Base-by-base conservation (phyloP, 2,113 vertebrate species). In the Actenoides hombroni region DNA sequence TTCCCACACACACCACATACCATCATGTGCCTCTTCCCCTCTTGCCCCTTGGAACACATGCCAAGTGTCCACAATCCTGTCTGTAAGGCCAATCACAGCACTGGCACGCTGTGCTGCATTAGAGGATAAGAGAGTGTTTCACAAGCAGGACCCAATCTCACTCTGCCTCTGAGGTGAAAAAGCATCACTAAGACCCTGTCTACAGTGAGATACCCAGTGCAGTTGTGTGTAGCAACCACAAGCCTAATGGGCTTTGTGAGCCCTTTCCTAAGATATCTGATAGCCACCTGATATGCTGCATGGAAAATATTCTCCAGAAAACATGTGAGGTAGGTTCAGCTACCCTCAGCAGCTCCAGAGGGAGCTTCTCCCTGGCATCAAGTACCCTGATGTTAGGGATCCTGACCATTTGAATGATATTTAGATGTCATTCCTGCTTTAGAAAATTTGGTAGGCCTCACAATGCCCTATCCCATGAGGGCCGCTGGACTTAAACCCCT, bases 61-160 rank as follows among this genome's bases (percentile, higher is more conserved):
- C 48, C 65, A 67, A 51, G 8, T 49, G 63, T 48, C 42, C 85
- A 48, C 48, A 40, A 17, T 29, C 35, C 64, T 48, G 46, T 35
- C 29, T 74, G 19, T 35, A 92, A 51, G 35, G 35, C 56, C 7
- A 0, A 31, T 75, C 57, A 60, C 10, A 75, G n/a, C 67, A 73
- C 16, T 21, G 23, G 33, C 26, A 44, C 0, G 0, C n/a, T 46
- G 49, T 15, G 16, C 46, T 54, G 35, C 26, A 16, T 24, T 42
- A 70, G 46, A 44, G 19, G 13, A 31, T 12, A 64, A 59, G 26
- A 80, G 12, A 86, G 11, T 5, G 9, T 74, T 83, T 75, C 60
- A 64, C 18, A 56, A 59, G n/a, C 40, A 69, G 64, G 53, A 75
- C 8, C 23, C 24, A n/a, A 25, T 28, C 42, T 48, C 60, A 15